Conservation (phyloP, 2,113 vertebrate species). For the Lucifuga dentata region DNA sequence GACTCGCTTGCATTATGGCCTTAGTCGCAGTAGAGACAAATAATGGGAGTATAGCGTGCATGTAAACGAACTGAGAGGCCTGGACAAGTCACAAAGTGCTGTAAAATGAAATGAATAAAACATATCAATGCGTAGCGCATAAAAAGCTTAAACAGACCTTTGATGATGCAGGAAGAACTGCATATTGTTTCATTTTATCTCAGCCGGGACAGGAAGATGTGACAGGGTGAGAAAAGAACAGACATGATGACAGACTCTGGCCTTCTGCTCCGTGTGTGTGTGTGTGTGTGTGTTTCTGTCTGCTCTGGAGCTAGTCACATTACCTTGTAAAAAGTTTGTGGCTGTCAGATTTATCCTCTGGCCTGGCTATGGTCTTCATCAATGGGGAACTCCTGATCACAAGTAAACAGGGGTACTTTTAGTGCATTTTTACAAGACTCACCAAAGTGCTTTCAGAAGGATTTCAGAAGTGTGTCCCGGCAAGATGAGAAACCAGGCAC, state of each 20-base stretch:
- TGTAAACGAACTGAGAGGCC: too few relatives aligned
- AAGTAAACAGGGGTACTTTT: slow-evolving; percentile 72
- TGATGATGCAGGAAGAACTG: slow-evolving; percentile 10
- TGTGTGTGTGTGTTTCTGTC: slow-evolving; percentile 24
- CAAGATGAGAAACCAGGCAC: slow-evolving; percentile 71
- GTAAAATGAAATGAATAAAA: slow-evolving; percentile 17
- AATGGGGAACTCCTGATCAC: slow-evolving; percentile 64
- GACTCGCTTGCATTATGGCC: too few relatives aligned
- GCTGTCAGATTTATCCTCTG: slow-evolving; percentile 58
- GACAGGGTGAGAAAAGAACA: not conserved
- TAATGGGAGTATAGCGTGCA: too few relatives aligned
- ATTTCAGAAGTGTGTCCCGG: slow-evolving; percentile 73
- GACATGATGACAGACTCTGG: slow-evolving; percentile 11
- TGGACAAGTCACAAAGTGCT: not conserved
- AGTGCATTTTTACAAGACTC: slow-evolving; percentile 74
- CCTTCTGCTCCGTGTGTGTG: slow-evolving; percentile 8
- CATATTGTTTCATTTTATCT: slow-evolving; percentile 14
- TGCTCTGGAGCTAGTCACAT: slow-evolving; percentile 53
- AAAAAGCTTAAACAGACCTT: not conserved
- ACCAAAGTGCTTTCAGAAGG: slow-evolving; percentile 69
- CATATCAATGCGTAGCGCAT: not conserved
- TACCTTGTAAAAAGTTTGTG: slow-evolving; percentile 73
- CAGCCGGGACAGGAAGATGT: not conserved
- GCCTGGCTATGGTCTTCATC: slow-evolving; percentile 45
- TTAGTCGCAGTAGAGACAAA: too few relatives aligned